phyloP scores from a whole-genome alignment of 2,113 vertebrate genomes.

The Paradoxurus hermaphroditus region DNA sequence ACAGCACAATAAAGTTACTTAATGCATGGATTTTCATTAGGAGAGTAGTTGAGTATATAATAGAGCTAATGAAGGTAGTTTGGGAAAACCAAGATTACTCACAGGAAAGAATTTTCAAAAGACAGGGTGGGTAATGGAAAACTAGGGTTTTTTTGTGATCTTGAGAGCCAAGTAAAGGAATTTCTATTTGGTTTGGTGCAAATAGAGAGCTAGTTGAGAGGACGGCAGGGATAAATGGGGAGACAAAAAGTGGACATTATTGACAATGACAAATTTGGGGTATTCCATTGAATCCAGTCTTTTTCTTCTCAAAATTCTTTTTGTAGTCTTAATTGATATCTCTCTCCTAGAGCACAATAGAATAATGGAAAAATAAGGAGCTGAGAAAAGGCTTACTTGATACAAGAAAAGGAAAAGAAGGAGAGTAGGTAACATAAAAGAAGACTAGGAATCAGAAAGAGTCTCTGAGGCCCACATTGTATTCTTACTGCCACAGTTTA shows the following conservation, averaged over 20 bases:
- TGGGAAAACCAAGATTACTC: background rate
- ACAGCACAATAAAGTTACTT: background rate
- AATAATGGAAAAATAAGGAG: background rate
- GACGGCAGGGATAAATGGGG: background rate
- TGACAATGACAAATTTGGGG: background rate
- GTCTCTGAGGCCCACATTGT: background rate
- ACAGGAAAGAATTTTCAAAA: background rate
- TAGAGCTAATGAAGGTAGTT: background rate
- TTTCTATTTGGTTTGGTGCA: background rate
- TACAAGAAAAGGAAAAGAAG: background rate
- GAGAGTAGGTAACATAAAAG: background rate
- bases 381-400: background rate
- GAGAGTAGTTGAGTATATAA: background rate
- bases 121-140: background rate
- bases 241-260: background rate
- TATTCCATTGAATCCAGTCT: background rate
- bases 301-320: background rate
- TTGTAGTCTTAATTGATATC: background rate
- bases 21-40: slow-evolving; percentile 7
- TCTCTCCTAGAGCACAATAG: background rate
- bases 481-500: background rate
- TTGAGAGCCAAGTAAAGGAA: background rate
- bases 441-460: background rate
- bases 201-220: background rate
- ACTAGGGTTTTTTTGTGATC: background rate